Evolutionary conservation across 2,888 invertebrate genomes (phyloP), one percentile per base, ranked within the genome.

Genomic region (Hydrotaea diabolus): DNA sequence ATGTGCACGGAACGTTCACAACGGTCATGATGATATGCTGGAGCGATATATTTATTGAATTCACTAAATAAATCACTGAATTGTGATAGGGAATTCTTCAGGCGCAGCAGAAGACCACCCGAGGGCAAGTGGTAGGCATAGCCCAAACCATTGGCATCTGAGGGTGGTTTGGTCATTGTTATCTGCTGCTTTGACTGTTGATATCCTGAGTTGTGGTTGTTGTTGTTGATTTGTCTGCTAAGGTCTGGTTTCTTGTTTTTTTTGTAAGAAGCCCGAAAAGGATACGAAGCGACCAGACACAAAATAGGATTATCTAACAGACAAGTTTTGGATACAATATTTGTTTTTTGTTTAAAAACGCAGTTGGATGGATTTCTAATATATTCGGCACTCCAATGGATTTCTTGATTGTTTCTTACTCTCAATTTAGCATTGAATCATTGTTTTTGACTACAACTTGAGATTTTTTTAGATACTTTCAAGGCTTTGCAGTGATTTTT

Each of bases 1-100:
- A 99, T 99, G 93, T 98, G 98, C 81, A 99, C 98, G 46, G 98
- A 98, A 92, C 98, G 96, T 93, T 98, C 98, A 92, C 98, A 98
- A 82, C 98, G 95, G 92, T 99, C 98, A 94, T 99, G 98, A 91
- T 98, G 97, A 93, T 98, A 98, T 86, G 98, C 97, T 46, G 98
- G 98, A 36, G 98, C 97, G 72, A 98, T 98, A 91, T 98, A 98
- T 93, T 97, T 96, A 92, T 98, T 97, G 92, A 98, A 98, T 93
- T 98, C 98, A 92, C 98, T 98, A 93, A 98, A 98, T 86, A 98
- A 93, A 93, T 98, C 98, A 90, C 97, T 97, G 91, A 98, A 98
- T 91, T 97, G 97, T 31, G 97, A 96, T 83, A 97, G 92, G 46
- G 95, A 95, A 91, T 96, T 97, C 91, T 96, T 94, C 87, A 97